phyloP scores from a whole-genome alignment of 2,797 vertebrate genomes.

The Garrulus glandarius region DNA sequence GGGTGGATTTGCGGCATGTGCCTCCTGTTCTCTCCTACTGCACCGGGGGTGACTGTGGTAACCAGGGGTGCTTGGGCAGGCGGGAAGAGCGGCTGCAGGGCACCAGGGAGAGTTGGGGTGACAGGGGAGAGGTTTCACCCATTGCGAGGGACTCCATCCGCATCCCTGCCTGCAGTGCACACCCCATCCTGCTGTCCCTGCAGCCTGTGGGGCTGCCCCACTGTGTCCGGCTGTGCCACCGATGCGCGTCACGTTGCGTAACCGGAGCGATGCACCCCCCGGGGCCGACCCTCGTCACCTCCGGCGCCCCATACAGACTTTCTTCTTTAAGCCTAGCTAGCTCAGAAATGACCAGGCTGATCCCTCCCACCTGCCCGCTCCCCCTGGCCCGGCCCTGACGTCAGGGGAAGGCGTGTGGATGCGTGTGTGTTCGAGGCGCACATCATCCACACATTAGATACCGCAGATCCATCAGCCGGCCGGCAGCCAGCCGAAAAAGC shows the following conservation, averaged over 20 bases:
- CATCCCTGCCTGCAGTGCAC: neutral
- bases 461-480: conserved; percentile 9
- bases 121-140: neutral
- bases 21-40: neutral
- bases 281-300: neutral
- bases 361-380: conserved; percentile 66
- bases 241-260: neutral
- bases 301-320: neutral
- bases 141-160: neutral
- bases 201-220: neutral
- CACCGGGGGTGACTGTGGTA: rapidly evolving
- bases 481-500: neutral
- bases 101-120: neutral
- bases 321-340: conserved; percentile 64
- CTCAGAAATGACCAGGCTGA: conserved; percentile 45
- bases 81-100: rapidly evolving
- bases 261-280: neutral
- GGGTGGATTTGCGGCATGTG: neutral
- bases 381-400: conserved; percentile 67
- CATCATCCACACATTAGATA: conserved; percentile 13
- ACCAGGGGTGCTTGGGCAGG: neutral
- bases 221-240: neutral
- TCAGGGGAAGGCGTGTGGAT: conserved; percentile 72
- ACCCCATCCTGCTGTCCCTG: neutral
- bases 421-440: conserved; percentile 43